A percentile compares a stretch with the other conserved stretches of the same genome.
Conservation (phyloP, 35 echinoderm and acorn worm species). For the Heliocidaris tuberculata region DNA sequence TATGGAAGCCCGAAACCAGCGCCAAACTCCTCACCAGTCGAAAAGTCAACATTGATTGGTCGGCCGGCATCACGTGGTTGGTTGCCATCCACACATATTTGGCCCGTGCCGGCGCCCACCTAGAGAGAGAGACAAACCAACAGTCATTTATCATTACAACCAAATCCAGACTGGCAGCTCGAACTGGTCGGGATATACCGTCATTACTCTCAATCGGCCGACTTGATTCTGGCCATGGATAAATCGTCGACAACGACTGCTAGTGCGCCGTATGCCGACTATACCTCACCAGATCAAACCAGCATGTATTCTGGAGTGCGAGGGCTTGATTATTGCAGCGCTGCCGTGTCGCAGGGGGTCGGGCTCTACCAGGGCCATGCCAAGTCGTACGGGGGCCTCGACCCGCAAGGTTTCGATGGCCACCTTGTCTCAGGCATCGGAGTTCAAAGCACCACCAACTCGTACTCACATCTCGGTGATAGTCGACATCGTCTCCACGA, state of each 20-base stretch:
- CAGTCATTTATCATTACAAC: slow-evolving; percentile 46
- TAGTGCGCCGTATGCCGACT: slow-evolving; percentile 40
- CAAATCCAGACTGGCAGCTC: slow-evolving; percentile 50
- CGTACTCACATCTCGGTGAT: slow-evolving; percentile 30
- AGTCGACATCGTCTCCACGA: slow-evolving; percentile 40
- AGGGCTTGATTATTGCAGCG: slow-evolving; percentile 44
- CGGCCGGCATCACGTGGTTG: slow-evolving; percentile 14
- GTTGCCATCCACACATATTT: slow-evolving; percentile 30
- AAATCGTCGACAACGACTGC: slow-evolving; percentile 44
- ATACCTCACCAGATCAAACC: slow-evolving; percentile 40
- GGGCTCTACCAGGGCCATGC: slow-evolving; percentile 41
- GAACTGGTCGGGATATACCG: slow-evolving; percentile 51
- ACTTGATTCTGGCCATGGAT: slow-evolving; percentile 31
- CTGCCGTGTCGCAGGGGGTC: slow-evolving; percentile 39
- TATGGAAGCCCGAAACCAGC: neutral
- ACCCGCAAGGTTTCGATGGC: slow-evolving; percentile 43
- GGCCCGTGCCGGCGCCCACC: slow-evolving; percentile 48
- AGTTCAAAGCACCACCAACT: slow-evolving; percentile 36
- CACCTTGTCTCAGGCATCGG: slow-evolving; percentile 40
- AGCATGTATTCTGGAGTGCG: slow-evolving; percentile 41
- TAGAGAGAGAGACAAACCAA: slow-evolving; percentile 54
- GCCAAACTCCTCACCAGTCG: slow-evolving; percentile 24
- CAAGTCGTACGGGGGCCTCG: slow-evolving; percentile 43
- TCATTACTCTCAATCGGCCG: slow-evolving; percentile 39
- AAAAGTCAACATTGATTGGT: slow-evolving; percentile 45